phyloP scores from a whole-genome alignment of 2,888 invertebrate species.

The Macaria liturata region DNA sequence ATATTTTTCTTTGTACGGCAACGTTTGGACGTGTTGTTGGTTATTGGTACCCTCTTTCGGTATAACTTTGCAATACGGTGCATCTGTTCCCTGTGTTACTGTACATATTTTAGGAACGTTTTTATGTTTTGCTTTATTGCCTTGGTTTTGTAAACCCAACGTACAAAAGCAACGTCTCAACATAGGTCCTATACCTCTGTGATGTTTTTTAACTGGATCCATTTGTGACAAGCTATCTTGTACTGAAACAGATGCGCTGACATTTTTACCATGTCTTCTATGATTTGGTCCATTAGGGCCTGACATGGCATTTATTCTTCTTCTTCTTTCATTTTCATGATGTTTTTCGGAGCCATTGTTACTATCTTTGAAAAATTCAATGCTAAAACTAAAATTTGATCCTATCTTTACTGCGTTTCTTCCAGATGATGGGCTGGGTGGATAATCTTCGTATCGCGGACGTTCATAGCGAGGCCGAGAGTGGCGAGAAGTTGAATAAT shows the following conservation, averaged over 20 bases:
- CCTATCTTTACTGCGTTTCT: constrained; percentile 27
- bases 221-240: neutral
- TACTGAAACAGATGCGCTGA: neutral
- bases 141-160: constrained; percentile 39
- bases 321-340: neutral
- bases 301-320: neutral
- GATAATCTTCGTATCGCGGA: neutral
- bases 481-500: neutral
- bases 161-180: constrained; percentile 50
- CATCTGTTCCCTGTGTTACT: constrained; percentile 1
- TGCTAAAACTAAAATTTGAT: constrained; percentile 39
- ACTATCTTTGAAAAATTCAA: constrained; percentile 37
- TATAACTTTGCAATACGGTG: neutral
- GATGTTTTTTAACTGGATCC: neutral
- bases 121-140: constrained; percentile 14
- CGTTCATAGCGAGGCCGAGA: neutral
- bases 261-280: neutral
- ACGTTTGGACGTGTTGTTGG: neutral
- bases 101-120: neutral
- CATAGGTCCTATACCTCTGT: constrained; percentile 31
- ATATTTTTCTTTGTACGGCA: neutral
- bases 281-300: neutral
- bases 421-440: neutral
- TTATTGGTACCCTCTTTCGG: neutral
- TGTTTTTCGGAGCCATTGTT: neutral